Evolutionary conservation across 1,140 invertebrate species (phyloP).

Genomic region (Plectrocnemia conspersa): DNA sequence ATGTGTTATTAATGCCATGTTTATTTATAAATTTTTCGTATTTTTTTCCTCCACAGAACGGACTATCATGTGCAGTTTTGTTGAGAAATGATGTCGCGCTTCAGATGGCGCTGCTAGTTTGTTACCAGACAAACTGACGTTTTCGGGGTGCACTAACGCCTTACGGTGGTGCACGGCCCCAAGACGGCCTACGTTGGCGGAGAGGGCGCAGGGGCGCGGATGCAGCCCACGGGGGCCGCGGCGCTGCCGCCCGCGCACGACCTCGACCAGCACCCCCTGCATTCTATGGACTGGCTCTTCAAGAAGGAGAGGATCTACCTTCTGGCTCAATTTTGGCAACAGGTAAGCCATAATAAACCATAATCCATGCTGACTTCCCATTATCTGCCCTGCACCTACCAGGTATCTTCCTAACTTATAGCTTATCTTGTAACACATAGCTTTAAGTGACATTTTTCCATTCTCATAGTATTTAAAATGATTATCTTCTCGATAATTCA

Average conservation of each 20-base stretch:
- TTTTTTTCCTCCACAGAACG: too few species aligned
- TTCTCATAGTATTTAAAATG: too few species aligned
- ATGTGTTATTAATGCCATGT: background rate
- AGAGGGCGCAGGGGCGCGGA: conserved; percentile 48
- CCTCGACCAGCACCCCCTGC: conserved; percentile 74
- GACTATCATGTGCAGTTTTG: too few species aligned
- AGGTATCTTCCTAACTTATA: too few species aligned
- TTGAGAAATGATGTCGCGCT: conserved; percentile 1
- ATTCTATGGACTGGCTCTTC: conserved; percentile 92
- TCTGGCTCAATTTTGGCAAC: conserved; percentile 90
- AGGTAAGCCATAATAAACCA: too few species aligned
- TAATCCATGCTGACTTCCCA: background rate
- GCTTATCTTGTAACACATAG: too few species aligned
- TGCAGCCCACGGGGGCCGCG: conserved; percentile 67
- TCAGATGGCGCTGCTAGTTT: conserved; percentile 13
- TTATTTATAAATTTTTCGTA: too few species aligned
- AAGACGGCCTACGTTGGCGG: conserved; percentile 30
- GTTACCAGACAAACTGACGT: conserved; percentile 2
- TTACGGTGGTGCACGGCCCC: conserved; percentile 10
- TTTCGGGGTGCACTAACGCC: background rate
- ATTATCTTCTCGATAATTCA: too few species aligned
- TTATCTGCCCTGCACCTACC: background rate
- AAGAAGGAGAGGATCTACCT: conserved; percentile 90
- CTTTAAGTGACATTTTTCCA: too few species aligned
- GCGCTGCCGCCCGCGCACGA: conserved; percentile 71